Evolutionary conservation across 1,140 invertebrate genomes (phyloP).

Genomic region (Babylonia areolata): DNA sequence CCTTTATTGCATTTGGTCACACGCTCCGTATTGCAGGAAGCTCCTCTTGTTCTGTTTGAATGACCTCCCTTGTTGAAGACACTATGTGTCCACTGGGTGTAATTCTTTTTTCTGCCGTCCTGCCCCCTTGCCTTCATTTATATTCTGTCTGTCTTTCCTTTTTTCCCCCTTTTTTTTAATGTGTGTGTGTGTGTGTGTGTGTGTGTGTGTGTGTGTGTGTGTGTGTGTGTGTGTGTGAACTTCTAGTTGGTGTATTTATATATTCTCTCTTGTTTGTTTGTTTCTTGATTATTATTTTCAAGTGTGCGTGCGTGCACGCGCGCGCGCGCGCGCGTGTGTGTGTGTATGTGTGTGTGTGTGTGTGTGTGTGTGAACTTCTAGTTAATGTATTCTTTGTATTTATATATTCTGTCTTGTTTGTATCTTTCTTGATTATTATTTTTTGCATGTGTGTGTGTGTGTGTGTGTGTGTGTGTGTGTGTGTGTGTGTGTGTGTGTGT

Average conservation of each 20-base stretch:
- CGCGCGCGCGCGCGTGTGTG: not conserved
- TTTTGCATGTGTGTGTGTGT: slow-evolving; percentile 1
- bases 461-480: slow-evolving; percentile 21
- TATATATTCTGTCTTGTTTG: not conserved
- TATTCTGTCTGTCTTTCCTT: not conserved
- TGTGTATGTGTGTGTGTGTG: slow-evolving; percentile 19
- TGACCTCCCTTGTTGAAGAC: not conserved
- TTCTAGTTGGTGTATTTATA: not conserved
- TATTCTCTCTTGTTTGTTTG: not conserved
- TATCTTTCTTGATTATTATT: not conserved
- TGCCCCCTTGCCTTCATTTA: not conserved
- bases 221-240: slow-evolving; percentile 14
- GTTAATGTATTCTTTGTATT: not conserved
- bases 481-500: slow-evolving; percentile 21
- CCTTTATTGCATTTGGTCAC: not conserved
- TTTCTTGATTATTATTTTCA: too few species aligned
- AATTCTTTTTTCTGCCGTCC: not conserved
- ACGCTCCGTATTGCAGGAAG: not conserved
- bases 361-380: slow-evolving; percentile 15
- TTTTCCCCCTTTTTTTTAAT: not conserved
- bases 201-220: slow-evolving; percentile 19
- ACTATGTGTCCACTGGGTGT: not conserved
- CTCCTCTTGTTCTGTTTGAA: not conserved
- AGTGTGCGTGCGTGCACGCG: not conserved
- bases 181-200: slow-evolving; percentile 15